Percentiles rank a stretch among this genome's conserved stretches.
These are phyloP conservation scores for Drosophila cognata DNA, from an alignment of 2,888 invertebrate species.

Conservation along the genomic window DNA sequence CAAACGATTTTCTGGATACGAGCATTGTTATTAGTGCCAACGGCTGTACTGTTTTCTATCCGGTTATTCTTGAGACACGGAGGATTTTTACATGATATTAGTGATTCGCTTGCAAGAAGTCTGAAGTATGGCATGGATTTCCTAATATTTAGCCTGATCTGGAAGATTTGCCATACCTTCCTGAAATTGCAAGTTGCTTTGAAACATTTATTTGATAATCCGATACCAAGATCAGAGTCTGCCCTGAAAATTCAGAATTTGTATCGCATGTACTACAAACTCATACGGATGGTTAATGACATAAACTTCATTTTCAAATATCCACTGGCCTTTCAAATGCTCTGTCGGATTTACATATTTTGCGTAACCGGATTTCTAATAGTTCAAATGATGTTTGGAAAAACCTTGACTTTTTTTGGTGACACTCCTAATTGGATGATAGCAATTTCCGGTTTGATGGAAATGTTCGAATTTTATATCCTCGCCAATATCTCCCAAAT, in stretches of 20 bases:
- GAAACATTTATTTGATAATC: neutral
- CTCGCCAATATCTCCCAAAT: conserved; percentile 1
- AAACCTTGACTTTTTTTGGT: neutral
- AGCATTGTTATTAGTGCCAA: neutral
- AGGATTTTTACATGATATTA: neutral
- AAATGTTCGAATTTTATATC: neutral
- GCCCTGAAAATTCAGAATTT: neutral
- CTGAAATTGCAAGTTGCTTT: neutral
- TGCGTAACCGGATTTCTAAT: conserved; percentile 1
- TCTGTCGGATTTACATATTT: neutral
- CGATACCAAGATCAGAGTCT: conserved; percentile 5
- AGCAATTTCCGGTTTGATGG: neutral
- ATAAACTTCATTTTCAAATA: conserved; percentile 27
- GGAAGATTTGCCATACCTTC: conserved; percentile 2
- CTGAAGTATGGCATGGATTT: neutral
- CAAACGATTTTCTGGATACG: neutral
- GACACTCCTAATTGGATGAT: neutral
- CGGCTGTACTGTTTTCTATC: neutral
- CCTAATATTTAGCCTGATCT: conserved; percentile 13
- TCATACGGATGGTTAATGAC: conserved; percentile 14
- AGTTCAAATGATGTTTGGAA: neutral
- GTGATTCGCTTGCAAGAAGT: neutral
- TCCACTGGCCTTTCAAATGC: neutral
- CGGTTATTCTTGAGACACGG: accelerated
- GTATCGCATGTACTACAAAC: conserved; percentile 18